Conservation (phyloP, 2,113 vertebrate species). For the Trogon surrucura region DNA sequence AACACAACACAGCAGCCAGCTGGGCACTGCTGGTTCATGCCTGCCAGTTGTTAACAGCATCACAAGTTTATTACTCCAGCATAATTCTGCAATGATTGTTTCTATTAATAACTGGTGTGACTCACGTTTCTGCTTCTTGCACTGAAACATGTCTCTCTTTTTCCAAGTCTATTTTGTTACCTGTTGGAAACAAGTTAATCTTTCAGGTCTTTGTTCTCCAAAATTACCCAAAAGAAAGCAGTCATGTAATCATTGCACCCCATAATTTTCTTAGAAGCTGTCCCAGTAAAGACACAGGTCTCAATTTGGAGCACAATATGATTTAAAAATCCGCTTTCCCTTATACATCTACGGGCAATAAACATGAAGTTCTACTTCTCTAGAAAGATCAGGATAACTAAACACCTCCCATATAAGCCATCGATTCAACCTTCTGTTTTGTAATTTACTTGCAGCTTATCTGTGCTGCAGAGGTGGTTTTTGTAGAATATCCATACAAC, state of each 20-base stretch:
- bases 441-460: background rate
- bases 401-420: background rate
- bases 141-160: constrained; percentile 96
- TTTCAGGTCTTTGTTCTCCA: background rate
- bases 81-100: background rate
- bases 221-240: background rate
- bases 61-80: constrained; percentile 22
- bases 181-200: constrained; percentile 72
- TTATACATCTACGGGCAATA: background rate
- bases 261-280: background rate
- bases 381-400: background rate
- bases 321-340: background rate
- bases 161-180: constrained; percentile 99
- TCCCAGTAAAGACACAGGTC: background rate
- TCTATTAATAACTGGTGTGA: constrained; percentile 26
- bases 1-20: background rate
- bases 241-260: background rate
- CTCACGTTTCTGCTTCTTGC: constrained; percentile 96
- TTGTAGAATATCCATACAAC: background rate
- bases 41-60: constrained; percentile 7
- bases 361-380: background rate
- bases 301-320: background rate
- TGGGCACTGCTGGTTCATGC: background rate
- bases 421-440: background rate
- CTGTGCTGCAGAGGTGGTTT: background rate